Percentiles rank a stretch among this genome's conserved stretches.
Conservation (phyloP, 2,888 invertebrate species). For the Micropterix aruncella region DNA sequence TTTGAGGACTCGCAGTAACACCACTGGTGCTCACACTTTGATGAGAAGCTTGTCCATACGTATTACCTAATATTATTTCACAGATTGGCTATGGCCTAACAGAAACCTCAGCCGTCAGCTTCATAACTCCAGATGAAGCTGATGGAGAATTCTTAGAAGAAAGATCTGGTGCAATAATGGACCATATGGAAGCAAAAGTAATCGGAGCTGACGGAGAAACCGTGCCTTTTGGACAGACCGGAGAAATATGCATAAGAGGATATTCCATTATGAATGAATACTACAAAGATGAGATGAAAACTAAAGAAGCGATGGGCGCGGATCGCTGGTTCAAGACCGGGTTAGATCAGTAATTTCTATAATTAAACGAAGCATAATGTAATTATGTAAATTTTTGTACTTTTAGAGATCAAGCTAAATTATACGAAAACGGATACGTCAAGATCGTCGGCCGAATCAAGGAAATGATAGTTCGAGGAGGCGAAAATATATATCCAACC, state of each 20-base stretch:
- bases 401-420: conserved; percentile 51
- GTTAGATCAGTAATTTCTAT: conserved; percentile 21
- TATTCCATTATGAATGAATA: conserved; percentile 71
- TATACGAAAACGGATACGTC: conserved; percentile 56
- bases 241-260: conserved; percentile 64
- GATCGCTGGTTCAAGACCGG: conserved; percentile 75
- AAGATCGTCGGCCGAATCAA: conserved; percentile 58
- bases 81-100: too few species aligned
- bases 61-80: too few species aligned
- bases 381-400: neutral
- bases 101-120: too few species aligned
- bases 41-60: too few species aligned
- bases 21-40: too few species aligned
- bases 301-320: conserved; percentile 44
- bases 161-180: too few species aligned
- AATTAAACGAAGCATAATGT: neutral
- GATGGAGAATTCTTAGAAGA: too few species aligned
- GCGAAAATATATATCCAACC: conserved; percentile 73
- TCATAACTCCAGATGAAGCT: too few species aligned
- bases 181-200: conserved; percentile 35
- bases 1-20: too few species aligned
- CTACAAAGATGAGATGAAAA: conserved; percentile 66
- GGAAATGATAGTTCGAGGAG: conserved; percentile 68
- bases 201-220: conserved; percentile 46
- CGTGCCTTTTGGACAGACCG: conserved; percentile 55